Evolutionary conservation across 2,888 invertebrate genomes (phyloP).

Genomic region (Halictus ligatus): DNA sequence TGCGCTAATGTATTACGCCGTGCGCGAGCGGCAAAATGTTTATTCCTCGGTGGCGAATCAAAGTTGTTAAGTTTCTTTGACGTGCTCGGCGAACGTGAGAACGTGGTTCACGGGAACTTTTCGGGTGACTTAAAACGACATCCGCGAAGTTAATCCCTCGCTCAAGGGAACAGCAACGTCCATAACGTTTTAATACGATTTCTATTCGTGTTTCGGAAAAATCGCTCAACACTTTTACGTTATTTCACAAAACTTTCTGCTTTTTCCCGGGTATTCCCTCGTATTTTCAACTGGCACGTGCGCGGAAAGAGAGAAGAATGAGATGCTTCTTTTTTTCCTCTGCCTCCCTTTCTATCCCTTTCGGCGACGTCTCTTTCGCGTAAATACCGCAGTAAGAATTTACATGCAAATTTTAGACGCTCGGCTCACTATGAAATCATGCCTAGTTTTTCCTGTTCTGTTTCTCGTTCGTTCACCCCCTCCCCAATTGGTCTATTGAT

Average conservation of each 20-base stretch:
- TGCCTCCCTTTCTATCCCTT: neutral
- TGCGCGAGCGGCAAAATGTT: neutral
- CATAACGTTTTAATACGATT: neutral
- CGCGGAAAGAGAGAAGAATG: slow-evolving; percentile 24
- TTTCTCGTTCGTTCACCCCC: neutral
- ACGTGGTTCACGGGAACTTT: neutral
- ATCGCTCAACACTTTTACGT: slow-evolving; percentile 4
- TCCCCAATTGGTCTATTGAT: slow-evolving; percentile 16
- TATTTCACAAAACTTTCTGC: neutral
- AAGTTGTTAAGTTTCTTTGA: neutral
- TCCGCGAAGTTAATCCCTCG: neutral
- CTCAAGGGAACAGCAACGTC: neutral
- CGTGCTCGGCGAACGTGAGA: neutral
- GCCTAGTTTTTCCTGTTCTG: slow-evolving; percentile 3
- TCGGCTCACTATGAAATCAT: slow-evolving; percentile 31
- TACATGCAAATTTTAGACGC: slow-evolving; percentile 48
- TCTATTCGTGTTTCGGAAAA: slow-evolving; percentile 21
- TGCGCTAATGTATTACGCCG: neutral
- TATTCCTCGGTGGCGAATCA: neutral
- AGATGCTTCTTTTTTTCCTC: neutral
- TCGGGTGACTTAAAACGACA: neutral
- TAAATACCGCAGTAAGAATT: slow-evolving; percentile 50
- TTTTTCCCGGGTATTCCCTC: neutral
- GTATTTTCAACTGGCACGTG: slow-evolving; percentile 21
- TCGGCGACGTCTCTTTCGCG: slow-evolving; percentile 38